phyloP scores from a whole-genome alignment of 2,888 invertebrate species.

The Diaprepes abbreviatus region DNA sequence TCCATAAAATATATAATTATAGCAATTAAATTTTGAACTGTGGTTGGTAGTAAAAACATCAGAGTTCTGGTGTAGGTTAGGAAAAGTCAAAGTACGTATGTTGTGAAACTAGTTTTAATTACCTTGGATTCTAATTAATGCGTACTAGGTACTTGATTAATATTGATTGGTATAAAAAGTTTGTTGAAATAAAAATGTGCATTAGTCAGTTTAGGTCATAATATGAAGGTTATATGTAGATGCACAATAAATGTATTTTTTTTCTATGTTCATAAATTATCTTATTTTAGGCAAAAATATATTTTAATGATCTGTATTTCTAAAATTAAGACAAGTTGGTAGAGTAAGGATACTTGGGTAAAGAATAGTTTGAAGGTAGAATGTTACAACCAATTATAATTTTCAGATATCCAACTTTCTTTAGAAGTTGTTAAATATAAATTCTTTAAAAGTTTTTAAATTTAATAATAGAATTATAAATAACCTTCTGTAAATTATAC shows the following conservation, averaged over 20 bases:
- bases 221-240: neutral
- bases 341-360: no score
- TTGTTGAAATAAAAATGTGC: neutral
- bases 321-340: no score
- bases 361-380: no score
- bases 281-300: no score
- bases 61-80: slow-evolving; percentile 30
- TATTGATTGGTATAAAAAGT: slow-evolving; percentile 24
- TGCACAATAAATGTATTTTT: neutral
- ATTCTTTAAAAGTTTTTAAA: no score
- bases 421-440: no score
- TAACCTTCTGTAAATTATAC: no score
- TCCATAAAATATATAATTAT: slow-evolving; percentile 27
- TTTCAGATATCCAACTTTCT: no score
- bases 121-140: slow-evolving; percentile 52
- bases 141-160: slow-evolving; percentile 29
- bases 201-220: slow-evolving; percentile 2
- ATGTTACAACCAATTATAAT: no score
- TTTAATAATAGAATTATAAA: no score
- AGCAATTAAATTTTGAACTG: slow-evolving; percentile 28
- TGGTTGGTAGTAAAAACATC: slow-evolving; percentile 7
- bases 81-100: slow-evolving; percentile 48
- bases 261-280: no score
- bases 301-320: no score
- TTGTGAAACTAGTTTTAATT: slow-evolving; percentile 57